phyloP scores from a whole-genome alignment of 2,888 invertebrate genomes.

The Plagiodera versicolora region DNA sequence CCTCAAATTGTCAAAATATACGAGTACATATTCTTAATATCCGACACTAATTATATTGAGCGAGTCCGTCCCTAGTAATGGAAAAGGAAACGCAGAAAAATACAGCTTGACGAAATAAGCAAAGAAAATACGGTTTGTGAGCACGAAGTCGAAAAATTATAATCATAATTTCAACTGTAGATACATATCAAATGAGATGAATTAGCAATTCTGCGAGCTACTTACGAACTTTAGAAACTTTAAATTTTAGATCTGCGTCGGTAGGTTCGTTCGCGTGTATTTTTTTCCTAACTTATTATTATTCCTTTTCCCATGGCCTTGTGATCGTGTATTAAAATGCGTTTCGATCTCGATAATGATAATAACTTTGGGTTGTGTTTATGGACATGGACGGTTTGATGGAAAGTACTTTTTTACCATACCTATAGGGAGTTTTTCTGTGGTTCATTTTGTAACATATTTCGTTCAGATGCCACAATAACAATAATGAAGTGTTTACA shows the following conservation, averaged over 20 bases:
- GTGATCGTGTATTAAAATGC: constrained; percentile 40
- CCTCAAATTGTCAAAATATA: no score
- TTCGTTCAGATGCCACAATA: no score
- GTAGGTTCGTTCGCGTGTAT: constrained; percentile 36
- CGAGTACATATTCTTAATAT: no score
- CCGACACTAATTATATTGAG: neutral
- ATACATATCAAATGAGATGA: constrained; percentile 52
- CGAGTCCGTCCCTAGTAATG: neutral
- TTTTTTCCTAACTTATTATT: constrained; percentile 43
- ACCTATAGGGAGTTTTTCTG: no score
- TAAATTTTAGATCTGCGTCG: constrained; percentile 43
- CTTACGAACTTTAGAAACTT: constrained; percentile 42
- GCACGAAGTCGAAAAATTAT: constrained; percentile 49
- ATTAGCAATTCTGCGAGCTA: constrained; percentile 47
- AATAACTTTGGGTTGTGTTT: constrained; percentile 8
- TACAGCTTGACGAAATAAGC: constrained; percentile 30
- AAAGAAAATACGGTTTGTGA: constrained; percentile 41
- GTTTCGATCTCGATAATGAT: constrained; percentile 38
- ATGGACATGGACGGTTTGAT: no score
- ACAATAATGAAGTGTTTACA: no score
- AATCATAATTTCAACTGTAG: constrained; percentile 49
- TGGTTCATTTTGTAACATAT: no score
- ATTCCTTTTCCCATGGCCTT: constrained; percentile 45
- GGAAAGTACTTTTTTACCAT: neutral
- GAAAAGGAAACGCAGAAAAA: constrained; percentile 23